Base-by-base conservation (phyloP, 2,797 vertebrate genomes). In the Eospalax fontanierii region DNA sequence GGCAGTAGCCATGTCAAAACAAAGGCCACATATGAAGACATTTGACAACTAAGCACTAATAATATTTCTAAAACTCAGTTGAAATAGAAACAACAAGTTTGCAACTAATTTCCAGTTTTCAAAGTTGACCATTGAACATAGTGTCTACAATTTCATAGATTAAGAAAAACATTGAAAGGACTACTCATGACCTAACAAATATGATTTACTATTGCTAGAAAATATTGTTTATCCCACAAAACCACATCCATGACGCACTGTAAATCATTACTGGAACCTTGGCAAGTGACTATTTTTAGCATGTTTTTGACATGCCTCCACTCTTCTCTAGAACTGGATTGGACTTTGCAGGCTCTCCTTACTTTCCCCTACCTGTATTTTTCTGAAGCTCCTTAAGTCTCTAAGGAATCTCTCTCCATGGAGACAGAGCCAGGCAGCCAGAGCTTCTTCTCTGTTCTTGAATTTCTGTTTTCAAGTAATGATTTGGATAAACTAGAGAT, bases 381-480 rank as follows among this genome's bases (percentile, higher is more conserved):
- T 88, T 63, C 71, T 85, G 65, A 61, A 97, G 94, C 89, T 95
- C 50, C 50, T 54, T 54, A 54, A 54, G 50, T 54, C 94, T 94
- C 97, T 38, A 80, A 89, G 89, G 97, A 91, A 76, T 61, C 12
- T 74, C 76, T 94, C 90, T 94, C 95, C 84, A 81, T 35, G 89
- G 96, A 97, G 88, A 97, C 96, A 26, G n/a, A 96, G 65, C 70
- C 95, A 97, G 92, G 80, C 89, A 38, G 94, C 35, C 59, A 74
- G 68, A 95, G 82, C 74, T 79, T 88, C 96, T 88, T 93, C 94
- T 95, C 91, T 95, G 59, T 93, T 97, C 8, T 96, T 80, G 91
- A 97, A 90, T 93, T 97, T 95, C 95, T 95, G 85, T 97, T 97
- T 97, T 90, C 19, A 26, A 95, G 85, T 40, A 75, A 88, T 71